Percentiles rank a stretch among this genome's conserved stretches.
Conservation (phyloP, 2,888 invertebrate species). For the Lasioglossum vierecki region DNA sequence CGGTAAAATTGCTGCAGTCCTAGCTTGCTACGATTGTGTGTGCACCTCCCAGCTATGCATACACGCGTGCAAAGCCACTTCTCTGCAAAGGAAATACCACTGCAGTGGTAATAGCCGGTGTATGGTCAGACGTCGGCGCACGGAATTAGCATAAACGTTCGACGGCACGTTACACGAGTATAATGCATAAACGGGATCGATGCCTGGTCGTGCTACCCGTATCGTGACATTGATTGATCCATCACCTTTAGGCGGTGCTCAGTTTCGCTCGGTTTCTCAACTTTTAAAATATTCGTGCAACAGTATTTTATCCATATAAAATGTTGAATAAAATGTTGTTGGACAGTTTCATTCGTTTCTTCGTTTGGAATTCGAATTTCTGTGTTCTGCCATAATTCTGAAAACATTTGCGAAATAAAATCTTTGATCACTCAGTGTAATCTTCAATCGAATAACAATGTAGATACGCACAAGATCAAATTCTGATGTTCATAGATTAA, state of each 20-base stretch:
- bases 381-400: background rate
- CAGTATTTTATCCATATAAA: too few species aligned
- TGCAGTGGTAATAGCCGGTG: constrained; percentile 54
- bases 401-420: too few species aligned
- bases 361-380: background rate
- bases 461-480: background rate
- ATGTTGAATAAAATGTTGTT: background rate
- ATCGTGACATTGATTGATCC: background rate
- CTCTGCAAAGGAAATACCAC: constrained; percentile 5
- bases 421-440: too few species aligned
- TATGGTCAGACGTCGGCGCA: constrained; percentile 57
- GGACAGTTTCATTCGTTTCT: background rate
- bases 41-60: background rate
- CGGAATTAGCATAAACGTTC: constrained; percentile 36
- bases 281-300: background rate
- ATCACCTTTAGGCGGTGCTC: background rate
- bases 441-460: background rate
- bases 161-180: background rate
- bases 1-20: background rate
- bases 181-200: background rate
- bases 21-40: background rate
- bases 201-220: background rate
- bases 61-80: background rate
- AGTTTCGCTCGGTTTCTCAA: background rate
- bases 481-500: background rate